Percentiles rank a stretch among this genome's conserved stretches.
Evolutionary conservation across 53 echinoderm and acorn worm genomes (phyloP).

Genomic region (Holothuria scabra): DNA sequence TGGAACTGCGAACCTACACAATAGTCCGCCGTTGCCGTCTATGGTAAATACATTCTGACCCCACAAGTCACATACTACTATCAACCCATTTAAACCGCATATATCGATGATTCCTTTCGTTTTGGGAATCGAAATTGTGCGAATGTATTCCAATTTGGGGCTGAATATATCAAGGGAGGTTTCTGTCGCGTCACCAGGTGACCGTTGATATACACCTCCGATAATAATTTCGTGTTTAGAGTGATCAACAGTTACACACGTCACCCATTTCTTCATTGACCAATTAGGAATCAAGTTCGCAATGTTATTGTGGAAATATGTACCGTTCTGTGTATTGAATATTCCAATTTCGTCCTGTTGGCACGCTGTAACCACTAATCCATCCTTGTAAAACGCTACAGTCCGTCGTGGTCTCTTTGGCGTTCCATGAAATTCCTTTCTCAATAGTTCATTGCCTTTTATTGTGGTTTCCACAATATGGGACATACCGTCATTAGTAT

Average conservation of each 20-base stretch:
- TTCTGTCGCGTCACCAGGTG: not conserved
- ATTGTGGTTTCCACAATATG: not conserved
- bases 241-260: slow-evolving; percentile 29
- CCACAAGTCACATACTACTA: slow-evolving; percentile 29
- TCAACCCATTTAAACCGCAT: not conserved
- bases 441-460: not conserved
- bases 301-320: not conserved
- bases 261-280: slow-evolving; percentile 26
- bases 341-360: slow-evolving; percentile 20
- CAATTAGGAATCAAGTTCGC: not conserved
- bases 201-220: slow-evolving; percentile 8
- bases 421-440: not conserved
- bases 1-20: slow-evolving; percentile 19
- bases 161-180: slow-evolving; percentile 4
- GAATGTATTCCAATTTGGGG: slow-evolving; percentile 2
- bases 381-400: not conserved
- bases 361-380: slow-evolving; percentile 9
- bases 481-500: slow-evolving; percentile 6
- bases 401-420: slow-evolving; percentile 9
- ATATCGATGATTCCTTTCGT: slow-evolving; percentile 27
- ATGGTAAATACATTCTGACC: not conserved
- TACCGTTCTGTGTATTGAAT: slow-evolving; percentile 3
- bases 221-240: not conserved
- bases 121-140: not conserved
- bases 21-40: slow-evolving; percentile 7